Evolutionary conservation across 2,888 invertebrate species (phyloP).

Genomic region (Ochropacha duplaris): DNA sequence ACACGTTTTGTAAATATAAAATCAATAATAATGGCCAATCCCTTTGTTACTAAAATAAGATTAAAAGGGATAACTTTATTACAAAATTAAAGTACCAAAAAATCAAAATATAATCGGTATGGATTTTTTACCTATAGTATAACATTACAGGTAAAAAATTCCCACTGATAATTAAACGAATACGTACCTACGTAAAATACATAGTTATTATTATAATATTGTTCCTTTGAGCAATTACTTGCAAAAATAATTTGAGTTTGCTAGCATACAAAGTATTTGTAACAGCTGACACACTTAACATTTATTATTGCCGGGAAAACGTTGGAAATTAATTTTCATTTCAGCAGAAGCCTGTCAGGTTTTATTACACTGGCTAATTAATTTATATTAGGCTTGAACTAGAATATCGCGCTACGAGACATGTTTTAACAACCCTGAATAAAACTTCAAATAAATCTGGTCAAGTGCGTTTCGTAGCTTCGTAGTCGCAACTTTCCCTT

Average conservation of each 20-base stretch:
- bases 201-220: not conserved
- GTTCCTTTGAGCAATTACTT: not conserved
- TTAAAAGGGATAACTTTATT: too few species aligned
- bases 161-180: too few species aligned
- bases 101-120: too few species aligned
- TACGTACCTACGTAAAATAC: too few species aligned
- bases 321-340: slow-evolving; percentile 7
- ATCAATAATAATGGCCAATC: too few species aligned
- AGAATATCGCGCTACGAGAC: not conserved
- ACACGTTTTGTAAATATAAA: not conserved
- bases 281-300: not conserved
- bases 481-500: not conserved
- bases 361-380: not conserved
- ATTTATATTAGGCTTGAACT: not conserved
- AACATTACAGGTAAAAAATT: too few species aligned
- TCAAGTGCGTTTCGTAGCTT: not conserved
- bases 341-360: slow-evolving; percentile 3
- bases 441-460: not conserved
- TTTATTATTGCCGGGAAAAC: slow-evolving; percentile 11
- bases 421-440: not conserved
- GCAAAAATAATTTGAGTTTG: not conserved
- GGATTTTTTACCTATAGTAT: too few species aligned
- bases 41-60: too few species aligned
- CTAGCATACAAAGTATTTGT: not conserved
- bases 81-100: too few species aligned